Base-by-base conservation (phyloP, 2,113 vertebrate species). In the Haplochromis burtoni region DNA sequence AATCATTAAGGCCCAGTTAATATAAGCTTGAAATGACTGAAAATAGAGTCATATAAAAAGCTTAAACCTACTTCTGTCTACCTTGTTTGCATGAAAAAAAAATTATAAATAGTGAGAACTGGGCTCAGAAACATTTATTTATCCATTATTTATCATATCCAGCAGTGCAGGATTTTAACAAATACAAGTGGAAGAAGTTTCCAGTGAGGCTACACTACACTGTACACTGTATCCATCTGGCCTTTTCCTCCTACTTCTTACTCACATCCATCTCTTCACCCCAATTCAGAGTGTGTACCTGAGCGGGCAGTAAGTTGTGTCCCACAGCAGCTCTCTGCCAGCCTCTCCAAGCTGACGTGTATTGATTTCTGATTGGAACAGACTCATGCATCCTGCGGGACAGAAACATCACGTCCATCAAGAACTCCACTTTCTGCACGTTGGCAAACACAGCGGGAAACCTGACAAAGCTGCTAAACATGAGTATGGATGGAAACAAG, bases 351-450 rank as follows among this genome's bases (percentile, higher is more conserved):
- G 76, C 38, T 94, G 84, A 94, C 42, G 45, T 91, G 82, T 94
- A 87, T 85, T 86, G 85, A 68, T 95, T 90, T 95, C 38, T 91
- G 84, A 88, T 95, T 86, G 90, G 83, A 85, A 91, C 95, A 99
- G 99, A 99, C 95, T 95, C 98, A 26, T 99, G 98, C 93, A 96
- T 99, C 85, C 91, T 98, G 87, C 94, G 96, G 33, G 97, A 98
- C 66, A 97, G 97, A 73, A 98, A 97, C 87, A 96, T 97, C 94
- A 95, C 97, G 61, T 97, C 98, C 80, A 96, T 99, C 93, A 99
- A 97, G 96, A 99, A 99, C 95, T 97, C 97, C 0, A 96, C 97
- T 11, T 99, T 98, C 95, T 99, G 99, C 92, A 95, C 98, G 96
- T 97, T 97, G n/a, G 97, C 98, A 80, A 98, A 97, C 88, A 96